phyloP scores from a whole-genome alignment of 2,888 invertebrate species.

The Pachymerium ferrugineum region DNA sequence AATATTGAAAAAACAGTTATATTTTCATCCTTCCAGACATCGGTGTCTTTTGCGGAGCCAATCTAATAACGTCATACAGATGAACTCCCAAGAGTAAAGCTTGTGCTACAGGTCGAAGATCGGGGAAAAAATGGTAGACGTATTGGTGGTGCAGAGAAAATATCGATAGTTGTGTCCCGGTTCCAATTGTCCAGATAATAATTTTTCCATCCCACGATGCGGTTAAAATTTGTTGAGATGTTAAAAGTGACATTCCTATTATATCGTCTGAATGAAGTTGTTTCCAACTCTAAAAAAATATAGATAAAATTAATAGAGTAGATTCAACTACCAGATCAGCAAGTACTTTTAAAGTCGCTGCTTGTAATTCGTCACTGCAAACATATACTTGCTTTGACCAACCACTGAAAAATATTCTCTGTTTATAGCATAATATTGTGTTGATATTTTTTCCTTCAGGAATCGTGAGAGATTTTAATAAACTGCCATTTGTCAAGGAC shows the following conservation, averaged over 20 bases:
- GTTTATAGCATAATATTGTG: background rate
- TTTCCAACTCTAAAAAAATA: background rate
- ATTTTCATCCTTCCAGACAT: background rate
- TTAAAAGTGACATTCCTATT: background rate
- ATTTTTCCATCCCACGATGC: slow-evolving; percentile 29
- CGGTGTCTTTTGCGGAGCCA: background rate
- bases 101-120: background rate
- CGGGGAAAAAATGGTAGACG: background rate
- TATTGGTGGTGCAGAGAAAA: background rate
- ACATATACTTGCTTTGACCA: background rate
- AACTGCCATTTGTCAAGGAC: background rate
- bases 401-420: background rate
- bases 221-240: background rate
- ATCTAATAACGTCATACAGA: background rate
- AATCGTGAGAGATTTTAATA: background rate
- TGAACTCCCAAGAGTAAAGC: background rate
- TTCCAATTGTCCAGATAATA: background rate
- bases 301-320: background rate
- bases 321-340: background rate
- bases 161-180: background rate
- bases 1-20: no score
- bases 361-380: background rate
- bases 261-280: slow-evolving; percentile 14
- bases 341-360: background rate
- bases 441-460: background rate